These are phyloP conservation scores for Elephantulus edwardii DNA, from an alignment of 2,113 vertebrate species.

Conservation along the genomic window DNA sequence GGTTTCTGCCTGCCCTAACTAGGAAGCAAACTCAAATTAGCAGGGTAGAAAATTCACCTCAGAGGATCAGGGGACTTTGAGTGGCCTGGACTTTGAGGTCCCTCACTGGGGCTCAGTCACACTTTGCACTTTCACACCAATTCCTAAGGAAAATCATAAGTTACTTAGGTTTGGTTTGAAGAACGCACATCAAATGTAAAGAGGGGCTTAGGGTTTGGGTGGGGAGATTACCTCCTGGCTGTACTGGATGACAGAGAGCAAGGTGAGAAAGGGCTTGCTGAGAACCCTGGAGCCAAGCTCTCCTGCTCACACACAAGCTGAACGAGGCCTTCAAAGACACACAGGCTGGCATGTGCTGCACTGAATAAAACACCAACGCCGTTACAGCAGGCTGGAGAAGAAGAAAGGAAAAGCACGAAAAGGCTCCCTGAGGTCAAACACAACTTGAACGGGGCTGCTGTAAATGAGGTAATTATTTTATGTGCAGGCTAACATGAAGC, in stretches of 20 bases:
- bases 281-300: background rate
- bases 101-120: background rate
- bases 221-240: background rate
- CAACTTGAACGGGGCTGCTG: background rate
- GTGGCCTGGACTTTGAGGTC: background rate
- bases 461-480: background rate
- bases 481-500: background rate
- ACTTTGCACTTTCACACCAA: background rate
- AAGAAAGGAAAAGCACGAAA: background rate
- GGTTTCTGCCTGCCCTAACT: background rate
- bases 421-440: background rate
- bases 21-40: slow-evolving; percentile 2
- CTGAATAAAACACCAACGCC: background rate
- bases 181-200: slow-evolving; percentile 27
- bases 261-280: background rate
- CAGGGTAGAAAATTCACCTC: slow-evolving; percentile 26
- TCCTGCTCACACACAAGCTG: slow-evolving; percentile 28
- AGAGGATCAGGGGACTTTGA: background rate
- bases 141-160: background rate
- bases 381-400: background rate
- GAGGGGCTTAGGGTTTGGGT: background rate
- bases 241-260: background rate
- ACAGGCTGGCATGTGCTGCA: background rate
- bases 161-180: background rate
- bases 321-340: background rate